Percentiles rank a stretch among this genome's conserved stretches.
Conservation (phyloP, 1,140 invertebrate species). For the Onthophagus taurus region DNA sequence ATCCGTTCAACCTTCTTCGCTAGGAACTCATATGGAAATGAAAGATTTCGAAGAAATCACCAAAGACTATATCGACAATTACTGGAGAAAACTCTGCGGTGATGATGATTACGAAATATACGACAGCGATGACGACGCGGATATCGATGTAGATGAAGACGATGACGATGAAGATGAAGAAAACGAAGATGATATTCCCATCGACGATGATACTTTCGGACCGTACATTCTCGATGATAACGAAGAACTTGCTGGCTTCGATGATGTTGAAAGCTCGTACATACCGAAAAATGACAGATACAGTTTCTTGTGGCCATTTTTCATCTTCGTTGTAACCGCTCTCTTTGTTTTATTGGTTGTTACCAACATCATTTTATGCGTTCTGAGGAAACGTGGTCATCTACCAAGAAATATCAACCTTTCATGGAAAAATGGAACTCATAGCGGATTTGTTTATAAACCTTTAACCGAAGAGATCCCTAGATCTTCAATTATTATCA, state of each 20-base stretch:
- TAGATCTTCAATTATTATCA: constrained; percentile 21
- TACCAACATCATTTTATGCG: constrained; percentile 25
- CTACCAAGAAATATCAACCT: constrained; percentile 26
- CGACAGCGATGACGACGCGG: constrained; percentile 18
- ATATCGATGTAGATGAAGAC: constrained; percentile 32
- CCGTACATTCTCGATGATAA: constrained; percentile 33
- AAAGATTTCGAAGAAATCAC: not conserved
- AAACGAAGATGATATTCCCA: constrained; percentile 24
- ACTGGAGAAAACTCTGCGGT: not conserved
- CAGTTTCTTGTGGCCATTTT: constrained; percentile 32
- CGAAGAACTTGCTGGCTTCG: constrained; percentile 25
- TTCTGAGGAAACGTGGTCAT: constrained; percentile 24
- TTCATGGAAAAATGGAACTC: constrained; percentile 28
- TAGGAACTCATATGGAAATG: not conserved
- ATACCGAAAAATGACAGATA: constrained; percentile 2
- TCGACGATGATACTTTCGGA: constrained; percentile 28
- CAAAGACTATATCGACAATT: not conserved
- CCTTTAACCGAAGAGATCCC: constrained; percentile 33
- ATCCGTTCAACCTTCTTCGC: constrained; percentile 36
- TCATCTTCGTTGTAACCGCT: constrained; percentile 40
- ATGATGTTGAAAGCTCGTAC: constrained; percentile 21
- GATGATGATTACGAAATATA: constrained; percentile 9
- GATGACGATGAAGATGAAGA: constrained; percentile 23
- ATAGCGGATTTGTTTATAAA: constrained; percentile 33
- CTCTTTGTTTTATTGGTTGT: constrained; percentile 36